Conservation (phyloP, 2,797 vertebrate species). For the Megaceryle alcyon region DNA sequence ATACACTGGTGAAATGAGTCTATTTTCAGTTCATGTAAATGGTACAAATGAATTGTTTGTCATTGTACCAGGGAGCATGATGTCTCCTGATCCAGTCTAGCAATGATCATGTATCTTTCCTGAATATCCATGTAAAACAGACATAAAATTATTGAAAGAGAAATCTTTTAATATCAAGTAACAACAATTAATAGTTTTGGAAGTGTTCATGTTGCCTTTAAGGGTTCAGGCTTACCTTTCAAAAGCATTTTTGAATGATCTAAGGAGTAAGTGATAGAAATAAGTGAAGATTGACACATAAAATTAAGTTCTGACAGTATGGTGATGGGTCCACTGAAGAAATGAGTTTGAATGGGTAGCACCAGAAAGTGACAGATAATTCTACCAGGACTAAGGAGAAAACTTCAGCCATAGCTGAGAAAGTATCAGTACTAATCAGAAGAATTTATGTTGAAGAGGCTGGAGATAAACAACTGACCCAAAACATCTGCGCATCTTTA, state of each 20-base stretch:
- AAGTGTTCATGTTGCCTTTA: neutral
- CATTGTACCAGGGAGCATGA: neutral
- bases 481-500: neutral
- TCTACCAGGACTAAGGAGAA: neutral
- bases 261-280: neutral
- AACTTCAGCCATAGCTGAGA: neutral
- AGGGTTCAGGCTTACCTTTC: neutral
- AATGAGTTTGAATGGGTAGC: neutral
- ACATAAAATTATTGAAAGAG: neutral
- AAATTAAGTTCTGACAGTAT: neutral
- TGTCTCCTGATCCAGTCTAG: neutral
- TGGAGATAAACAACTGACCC: neutral
- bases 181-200: neutral
- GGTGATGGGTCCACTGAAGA: neutral
- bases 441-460: neutral
- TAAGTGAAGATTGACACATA: neutral
- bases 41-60: neutral
- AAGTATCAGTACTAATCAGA: neutral
- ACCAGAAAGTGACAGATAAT: neutral
- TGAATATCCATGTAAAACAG: neutral
- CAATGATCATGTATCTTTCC: neutral
- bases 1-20: neutral
- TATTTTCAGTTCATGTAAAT: neutral
- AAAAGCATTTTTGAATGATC: neutral
- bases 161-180: neutral